Conservation (phyloP, 1,140 invertebrate species). For the Heterodera schachtii region DNA sequence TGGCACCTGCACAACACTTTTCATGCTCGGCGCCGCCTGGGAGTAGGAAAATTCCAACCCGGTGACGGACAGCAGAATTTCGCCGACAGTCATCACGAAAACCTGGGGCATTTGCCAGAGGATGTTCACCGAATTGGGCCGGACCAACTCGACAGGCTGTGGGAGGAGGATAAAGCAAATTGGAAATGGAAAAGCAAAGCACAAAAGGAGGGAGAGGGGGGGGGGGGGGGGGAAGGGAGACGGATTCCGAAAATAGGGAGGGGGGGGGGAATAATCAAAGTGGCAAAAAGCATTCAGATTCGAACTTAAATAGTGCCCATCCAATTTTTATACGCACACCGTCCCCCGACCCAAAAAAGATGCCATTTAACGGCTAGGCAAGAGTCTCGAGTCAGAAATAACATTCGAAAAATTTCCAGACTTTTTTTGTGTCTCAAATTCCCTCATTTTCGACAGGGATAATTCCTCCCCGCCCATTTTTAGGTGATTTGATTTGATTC, state of each 20-base stretch:
- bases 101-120: constrained; percentile 64
- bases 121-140: constrained; percentile 55
- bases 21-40: constrained; percentile 62
- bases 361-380: neutral
- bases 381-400: too few relatives aligned
- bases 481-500: neutral
- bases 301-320: too few relatives aligned
- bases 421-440: too few relatives aligned
- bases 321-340: neutral
- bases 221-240: too few relatives aligned
- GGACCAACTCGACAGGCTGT: constrained; percentile 38
- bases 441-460: too few relatives aligned
- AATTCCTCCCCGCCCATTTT: too few relatives aligned
- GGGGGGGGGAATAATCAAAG: too few relatives aligned
- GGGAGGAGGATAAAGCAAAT: neutral
- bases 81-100: constrained; percentile 77
- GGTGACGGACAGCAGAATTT: constrained; percentile 60
- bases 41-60: constrained; percentile 65
- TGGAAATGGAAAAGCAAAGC: neutral
- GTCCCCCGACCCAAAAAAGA: neutral
- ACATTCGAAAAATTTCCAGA: too few relatives aligned
- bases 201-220: neutral
- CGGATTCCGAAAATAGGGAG: too few relatives aligned
- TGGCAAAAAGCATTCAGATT: too few relatives aligned
- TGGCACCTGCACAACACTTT: constrained; percentile 66